Base-by-base conservation (phyloP, 2,797 vertebrate genomes). In the Fringilla coelebs region DNA sequence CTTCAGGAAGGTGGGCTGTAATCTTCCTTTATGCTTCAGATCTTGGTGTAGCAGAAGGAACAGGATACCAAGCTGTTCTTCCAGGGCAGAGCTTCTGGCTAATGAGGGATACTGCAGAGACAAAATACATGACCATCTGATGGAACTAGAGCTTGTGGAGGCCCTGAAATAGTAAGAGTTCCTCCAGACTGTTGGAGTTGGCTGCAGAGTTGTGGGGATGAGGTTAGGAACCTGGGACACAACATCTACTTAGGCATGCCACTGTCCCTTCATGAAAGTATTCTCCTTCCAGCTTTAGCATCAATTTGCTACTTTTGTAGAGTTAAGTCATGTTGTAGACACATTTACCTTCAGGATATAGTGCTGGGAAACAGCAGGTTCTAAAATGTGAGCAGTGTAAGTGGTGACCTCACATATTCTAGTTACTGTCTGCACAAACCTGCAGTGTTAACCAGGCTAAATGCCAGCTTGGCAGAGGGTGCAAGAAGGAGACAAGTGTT, bases 401-500 rank as follows among this genome's bases (percentile, higher is more conserved):
- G 52, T 43, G 63, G 28, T 62, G n/a, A 85, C 55, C 85, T 91
- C 24, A 9, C 17, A 19, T 63, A 45, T 38, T 90, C 11, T 45
- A 36, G 22, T 78, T 48, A 32, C 40, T 67, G 80, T 21, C 51
- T 88, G 31, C 2, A 1, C 1, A 20, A 76, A 49, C 75, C 72
- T 63, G 68, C 43, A 38, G 76, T 8, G 11, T 54, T 78, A 95
- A 83, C 58, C 51, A 67, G 77, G 77, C 79, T 91, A 18, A 81
- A 5, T 61, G 63, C 66, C 6, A 74, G 49, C 77, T 93, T 94
- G 85, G 74, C 80, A 88, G 67, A 81, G 89, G 57, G 71, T 82
- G 65, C 54, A 89, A 84, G 82, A 79, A 92, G 85, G 71, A 90
- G 89, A 71, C 83, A 43, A 90, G 84, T 86, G 71, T 76, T 94